These are phyloP conservation scores for Drosophila borealis DNA, from an alignment of 2,888 invertebrate genomes.

Conservation along the genomic window DNA sequence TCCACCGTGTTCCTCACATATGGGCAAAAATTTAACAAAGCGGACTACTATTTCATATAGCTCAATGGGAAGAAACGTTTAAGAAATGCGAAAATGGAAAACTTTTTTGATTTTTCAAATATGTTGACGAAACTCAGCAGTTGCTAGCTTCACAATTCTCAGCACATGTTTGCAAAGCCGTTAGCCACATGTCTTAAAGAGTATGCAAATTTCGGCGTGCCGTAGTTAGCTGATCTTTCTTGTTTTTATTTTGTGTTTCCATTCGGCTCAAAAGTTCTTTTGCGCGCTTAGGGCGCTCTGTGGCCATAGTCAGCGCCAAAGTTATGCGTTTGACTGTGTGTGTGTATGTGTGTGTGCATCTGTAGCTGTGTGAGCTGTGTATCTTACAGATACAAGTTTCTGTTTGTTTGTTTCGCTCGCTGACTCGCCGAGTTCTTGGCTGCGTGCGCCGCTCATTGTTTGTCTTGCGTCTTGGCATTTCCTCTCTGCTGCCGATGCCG, in stretches of 20 bases:
- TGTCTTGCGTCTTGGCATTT: conserved; percentile 64
- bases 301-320: conserved; percentile 54
- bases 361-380: conserved; percentile 34
- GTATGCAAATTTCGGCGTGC: too few relatives aligned
- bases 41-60: too few relatives aligned
- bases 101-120: too few relatives aligned
- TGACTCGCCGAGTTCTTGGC: conserved; percentile 50
- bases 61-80: too few relatives aligned
- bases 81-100: too few relatives aligned
- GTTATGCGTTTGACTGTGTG: conserved; percentile 27
- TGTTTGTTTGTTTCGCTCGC: conserved; percentile 65
- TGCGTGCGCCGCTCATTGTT: conserved; percentile 56
- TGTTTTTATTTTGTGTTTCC: conserved; percentile 31
- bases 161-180: too few relatives aligned
- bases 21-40: too few relatives aligned
- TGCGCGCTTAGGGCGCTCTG: conserved; percentile 65
- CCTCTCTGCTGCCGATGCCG: conserved; percentile 40
- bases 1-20: too few relatives aligned
- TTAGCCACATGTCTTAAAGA: too few relatives aligned
- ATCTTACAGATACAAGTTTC: conserved; percentile 75
- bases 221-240: neutral
- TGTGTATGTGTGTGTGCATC: conserved; percentile 50
- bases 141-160: too few relatives aligned
- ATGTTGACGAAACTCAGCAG: too few relatives aligned
- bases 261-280: conserved; percentile 57